These are phyloP conservation scores for Diploptera punctata DNA, from an alignment of 2,888 invertebrate genomes.

Conservation along the genomic window DNA sequence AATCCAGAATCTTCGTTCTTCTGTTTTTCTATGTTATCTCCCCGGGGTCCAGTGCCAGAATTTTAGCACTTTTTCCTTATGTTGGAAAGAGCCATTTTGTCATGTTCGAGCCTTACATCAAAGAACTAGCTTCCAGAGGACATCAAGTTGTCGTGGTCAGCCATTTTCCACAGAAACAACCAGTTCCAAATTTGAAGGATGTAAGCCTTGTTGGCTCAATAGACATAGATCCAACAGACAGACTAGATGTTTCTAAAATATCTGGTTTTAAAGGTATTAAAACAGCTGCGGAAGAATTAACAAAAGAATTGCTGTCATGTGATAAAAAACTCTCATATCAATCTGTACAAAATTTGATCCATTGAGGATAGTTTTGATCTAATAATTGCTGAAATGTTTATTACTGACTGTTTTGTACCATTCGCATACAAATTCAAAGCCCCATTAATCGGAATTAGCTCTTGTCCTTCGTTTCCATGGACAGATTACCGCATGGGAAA, in stretches of 20 bases:
- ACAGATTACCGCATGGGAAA: conserved; percentile 63
- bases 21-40: conserved; percentile 74
- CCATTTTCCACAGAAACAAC: conserved; percentile 26
- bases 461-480: conserved; percentile 62
- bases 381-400: conserved; percentile 72
- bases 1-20: conserved; percentile 60
- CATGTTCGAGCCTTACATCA: too few species aligned
- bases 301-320: conserved; percentile 23
- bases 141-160: conserved; percentile 36
- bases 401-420: conserved; percentile 72
- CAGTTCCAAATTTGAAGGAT: conserved; percentile 23
- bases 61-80: conserved; percentile 30
- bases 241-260: background rate
- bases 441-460: conserved; percentile 57
- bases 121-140: conserved; percentile 30
- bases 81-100: too few species aligned
- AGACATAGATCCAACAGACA: background rate
- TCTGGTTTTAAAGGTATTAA: background rate
- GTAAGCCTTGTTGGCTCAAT: conserved; percentile 41
- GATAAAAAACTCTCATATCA: conserved; percentile 31
- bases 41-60: conserved; percentile 47
- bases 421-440: conserved; percentile 67
- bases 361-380: conserved; percentile 63
- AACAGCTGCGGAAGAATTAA: background rate
- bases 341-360: conserved; percentile 39